phyloP scores from a whole-genome alignment of 1,140 invertebrate species.

The Drosophila watanabei region DNA sequence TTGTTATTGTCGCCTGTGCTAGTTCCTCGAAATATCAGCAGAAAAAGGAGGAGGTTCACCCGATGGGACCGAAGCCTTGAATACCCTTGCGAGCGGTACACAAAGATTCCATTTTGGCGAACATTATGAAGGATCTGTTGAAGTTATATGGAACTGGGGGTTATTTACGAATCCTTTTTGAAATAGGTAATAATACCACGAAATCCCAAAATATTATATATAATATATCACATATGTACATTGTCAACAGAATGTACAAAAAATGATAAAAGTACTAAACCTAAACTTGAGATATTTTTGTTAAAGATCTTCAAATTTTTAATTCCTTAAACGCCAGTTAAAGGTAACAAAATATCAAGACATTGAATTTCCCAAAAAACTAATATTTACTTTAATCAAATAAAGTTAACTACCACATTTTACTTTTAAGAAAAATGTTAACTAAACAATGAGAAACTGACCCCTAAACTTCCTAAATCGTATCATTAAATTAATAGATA shows the following conservation, averaged over 20 bases:
- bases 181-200: too few relatives aligned
- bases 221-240: background rate
- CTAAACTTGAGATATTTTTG: background rate
- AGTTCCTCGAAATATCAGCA: constrained; percentile 81
- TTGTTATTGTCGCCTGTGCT: constrained; percentile 55
- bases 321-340: background rate
- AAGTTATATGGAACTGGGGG: too few relatives aligned
- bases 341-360: background rate
- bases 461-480: too few relatives aligned
- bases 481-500: too few relatives aligned
- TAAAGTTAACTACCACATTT: too few relatives aligned
- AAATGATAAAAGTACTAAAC: background rate
- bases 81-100: constrained; percentile 20
- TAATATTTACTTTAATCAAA: too few relatives aligned
- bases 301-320: too few relatives aligned
- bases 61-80: constrained; percentile 15
- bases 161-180: background rate
- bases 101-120: background rate
- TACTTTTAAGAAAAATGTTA: too few relatives aligned
- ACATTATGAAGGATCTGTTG: background rate
- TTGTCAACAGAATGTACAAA: background rate
- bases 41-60: constrained; percentile 62
- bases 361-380: too few relatives aligned
- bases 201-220: background rate
- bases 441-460: too few relatives aligned